Conservation (phyloP, 2,113 vertebrate species). For the Regulus satrapa region DNA sequence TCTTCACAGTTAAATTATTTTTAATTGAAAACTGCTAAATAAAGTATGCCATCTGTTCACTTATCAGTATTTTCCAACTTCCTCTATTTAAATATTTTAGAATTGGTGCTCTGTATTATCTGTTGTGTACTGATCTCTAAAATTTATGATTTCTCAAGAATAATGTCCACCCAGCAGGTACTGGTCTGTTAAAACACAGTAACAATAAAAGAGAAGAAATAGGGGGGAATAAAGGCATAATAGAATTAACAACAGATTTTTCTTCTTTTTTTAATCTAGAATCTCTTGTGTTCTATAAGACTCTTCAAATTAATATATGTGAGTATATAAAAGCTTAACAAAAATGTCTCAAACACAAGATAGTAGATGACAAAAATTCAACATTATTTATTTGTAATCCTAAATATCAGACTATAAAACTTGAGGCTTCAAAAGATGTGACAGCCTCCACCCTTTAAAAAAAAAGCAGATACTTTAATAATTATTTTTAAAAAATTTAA, state of each 20-base stretch:
- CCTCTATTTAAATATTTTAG: background rate
- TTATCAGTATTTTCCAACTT: background rate
- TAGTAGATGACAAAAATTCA: background rate
- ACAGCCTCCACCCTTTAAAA: background rate
- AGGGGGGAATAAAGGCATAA: background rate
- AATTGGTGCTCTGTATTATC: background rate
- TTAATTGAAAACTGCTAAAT: background rate
- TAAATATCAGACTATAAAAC: background rate
- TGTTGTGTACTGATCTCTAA: background rate
- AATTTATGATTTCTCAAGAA: background rate
- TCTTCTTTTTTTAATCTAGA: background rate
- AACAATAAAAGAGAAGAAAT: background rate
- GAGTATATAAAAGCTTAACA: background rate
- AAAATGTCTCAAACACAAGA: background rate
- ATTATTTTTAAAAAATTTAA: background rate
- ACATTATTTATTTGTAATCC: background rate
- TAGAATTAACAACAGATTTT: background rate
- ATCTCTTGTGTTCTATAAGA: background rate
- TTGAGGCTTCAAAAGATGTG: background rate
- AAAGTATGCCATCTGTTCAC: background rate
- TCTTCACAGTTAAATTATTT: background rate
- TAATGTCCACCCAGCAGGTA: background rate
- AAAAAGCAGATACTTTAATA: background rate
- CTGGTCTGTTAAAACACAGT: background rate
- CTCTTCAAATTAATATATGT: background rate